phyloP scores from a whole-genome alignment of 2,888 invertebrate species.

The Diloba caeruleocephala region DNA sequence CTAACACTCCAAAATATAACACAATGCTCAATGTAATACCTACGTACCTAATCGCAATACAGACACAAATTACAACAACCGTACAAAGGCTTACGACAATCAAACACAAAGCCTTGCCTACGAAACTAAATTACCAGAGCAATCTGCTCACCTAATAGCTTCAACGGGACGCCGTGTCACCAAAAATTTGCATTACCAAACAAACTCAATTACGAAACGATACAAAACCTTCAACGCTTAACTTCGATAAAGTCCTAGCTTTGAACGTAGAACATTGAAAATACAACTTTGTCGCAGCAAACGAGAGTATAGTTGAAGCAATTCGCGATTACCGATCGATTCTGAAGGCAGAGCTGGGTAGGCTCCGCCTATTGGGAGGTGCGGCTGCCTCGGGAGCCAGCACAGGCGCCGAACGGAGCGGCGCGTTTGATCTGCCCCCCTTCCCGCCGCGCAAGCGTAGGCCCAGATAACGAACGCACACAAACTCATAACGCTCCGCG shows the following conservation, averaged over 20 bases:
- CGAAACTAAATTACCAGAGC: constrained; percentile 86
- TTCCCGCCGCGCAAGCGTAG: constrained; percentile 75
- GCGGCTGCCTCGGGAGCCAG: constrained; percentile 85
- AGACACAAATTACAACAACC: constrained; percentile 76
- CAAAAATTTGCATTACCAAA: constrained; percentile 82
- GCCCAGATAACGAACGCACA: constrained; percentile 84
- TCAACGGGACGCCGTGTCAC: constrained; percentile 80
- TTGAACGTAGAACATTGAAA: constrained; percentile 5
- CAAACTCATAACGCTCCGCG: constrained; percentile 86
- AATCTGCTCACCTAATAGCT: constrained; percentile 84
- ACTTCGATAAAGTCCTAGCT: constrained; percentile 69
- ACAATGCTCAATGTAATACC: constrained; percentile 63
- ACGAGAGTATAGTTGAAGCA: constrained; percentile 62
- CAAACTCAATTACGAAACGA: constrained; percentile 65
- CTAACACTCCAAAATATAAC: constrained; percentile 61
- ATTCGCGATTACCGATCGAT: constrained; percentile 83
- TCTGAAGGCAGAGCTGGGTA: constrained; percentile 83
- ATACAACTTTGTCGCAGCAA: constrained; percentile 68
- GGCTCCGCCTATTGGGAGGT: constrained; percentile 86
- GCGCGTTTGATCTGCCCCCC: constrained; percentile 82
- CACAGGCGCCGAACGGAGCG: constrained; percentile 82
- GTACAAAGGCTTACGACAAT: constrained; percentile 72
- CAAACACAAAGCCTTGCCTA: constrained; percentile 82
- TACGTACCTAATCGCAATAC: constrained; percentile 66
- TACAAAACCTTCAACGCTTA: constrained; percentile 46